A percentile compares a stretch with the other conserved stretches of the same genome.
Conservation (phyloP, 37 sponge, comb jelly and placozoan species). For the Chondrilla cf. caribensis region DNA sequence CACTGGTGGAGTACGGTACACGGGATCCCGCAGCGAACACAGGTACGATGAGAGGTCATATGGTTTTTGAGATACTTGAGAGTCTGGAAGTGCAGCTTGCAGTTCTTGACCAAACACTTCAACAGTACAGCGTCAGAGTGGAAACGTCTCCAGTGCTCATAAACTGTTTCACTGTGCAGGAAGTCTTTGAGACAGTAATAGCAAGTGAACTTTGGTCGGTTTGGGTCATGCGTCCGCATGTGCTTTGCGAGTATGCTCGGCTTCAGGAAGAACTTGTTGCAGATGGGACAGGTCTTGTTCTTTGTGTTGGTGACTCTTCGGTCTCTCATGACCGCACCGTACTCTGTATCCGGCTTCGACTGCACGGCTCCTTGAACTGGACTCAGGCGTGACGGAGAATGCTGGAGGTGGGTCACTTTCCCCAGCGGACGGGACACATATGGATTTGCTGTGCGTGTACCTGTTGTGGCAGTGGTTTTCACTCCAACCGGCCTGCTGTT, state of each 20-base stretch:
- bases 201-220: constrained; percentile 48
- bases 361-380: not conserved
- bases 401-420: no score
- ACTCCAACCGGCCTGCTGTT: no score
- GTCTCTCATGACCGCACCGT: not conserved
- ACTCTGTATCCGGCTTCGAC: not conserved
- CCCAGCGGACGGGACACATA: no score
- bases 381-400: no score
- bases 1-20: not conserved
- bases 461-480: no score
- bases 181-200: constrained; percentile 45
- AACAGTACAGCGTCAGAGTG: constrained; percentile 56
- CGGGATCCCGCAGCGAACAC: not conserved
- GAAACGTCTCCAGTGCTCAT: constrained; percentile 46
- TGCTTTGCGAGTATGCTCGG: not conserved
- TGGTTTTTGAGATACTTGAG: not conserved
- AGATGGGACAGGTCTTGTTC: constrained; percentile 29
- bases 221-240: constrained; percentile 55
- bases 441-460: no score
- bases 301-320: not conserved
- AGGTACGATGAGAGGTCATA: not conserved
- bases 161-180: constrained; percentile 48
- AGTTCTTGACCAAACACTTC: constrained; percentile 36
- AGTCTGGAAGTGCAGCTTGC: constrained; percentile 41
- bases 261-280: constrained; percentile 41